phyloP scores from a whole-genome alignment of 2,113 vertebrate genomes.

The Megaleporinus macrocephalus region DNA sequence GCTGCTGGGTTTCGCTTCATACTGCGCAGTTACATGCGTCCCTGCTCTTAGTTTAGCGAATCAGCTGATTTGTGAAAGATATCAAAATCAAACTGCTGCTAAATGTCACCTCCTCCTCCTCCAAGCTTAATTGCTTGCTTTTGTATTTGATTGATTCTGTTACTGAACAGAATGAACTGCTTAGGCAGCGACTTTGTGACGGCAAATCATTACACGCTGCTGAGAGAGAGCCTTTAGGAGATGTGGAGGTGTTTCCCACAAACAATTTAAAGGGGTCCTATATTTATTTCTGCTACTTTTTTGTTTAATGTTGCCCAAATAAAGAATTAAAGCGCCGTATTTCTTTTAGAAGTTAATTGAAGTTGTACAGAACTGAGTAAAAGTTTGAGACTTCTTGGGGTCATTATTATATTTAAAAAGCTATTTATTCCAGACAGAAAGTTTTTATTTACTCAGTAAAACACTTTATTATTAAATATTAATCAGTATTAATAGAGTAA shows the following conservation, averaged over 20 bases:
- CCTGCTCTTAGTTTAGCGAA: neutral
- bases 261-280: neutral
- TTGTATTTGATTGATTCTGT: neutral
- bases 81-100: neutral
- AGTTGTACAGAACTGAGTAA: too few species aligned
- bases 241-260: neutral
- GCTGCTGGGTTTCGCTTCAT: neutral
- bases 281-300: neutral
- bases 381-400: too few species aligned
- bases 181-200: neutral
- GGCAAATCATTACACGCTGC: neutral
- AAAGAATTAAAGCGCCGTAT: too few species aligned
- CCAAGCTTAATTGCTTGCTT: neutral
- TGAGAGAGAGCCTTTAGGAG: constrained; percentile 4
- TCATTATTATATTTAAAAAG: too few species aligned
- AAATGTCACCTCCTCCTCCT: neutral
- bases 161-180: neutral
- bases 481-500: too few species aligned
- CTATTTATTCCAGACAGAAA: too few species aligned
- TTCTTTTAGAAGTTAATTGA: too few species aligned
- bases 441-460: too few species aligned
- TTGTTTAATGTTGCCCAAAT: neutral
- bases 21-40: neutral
- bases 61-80: neutral
- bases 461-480: too few species aligned